phyloP scores from a whole-genome alignment of 2,113 vertebrate species.

The Chaenogobius annularis region DNA sequence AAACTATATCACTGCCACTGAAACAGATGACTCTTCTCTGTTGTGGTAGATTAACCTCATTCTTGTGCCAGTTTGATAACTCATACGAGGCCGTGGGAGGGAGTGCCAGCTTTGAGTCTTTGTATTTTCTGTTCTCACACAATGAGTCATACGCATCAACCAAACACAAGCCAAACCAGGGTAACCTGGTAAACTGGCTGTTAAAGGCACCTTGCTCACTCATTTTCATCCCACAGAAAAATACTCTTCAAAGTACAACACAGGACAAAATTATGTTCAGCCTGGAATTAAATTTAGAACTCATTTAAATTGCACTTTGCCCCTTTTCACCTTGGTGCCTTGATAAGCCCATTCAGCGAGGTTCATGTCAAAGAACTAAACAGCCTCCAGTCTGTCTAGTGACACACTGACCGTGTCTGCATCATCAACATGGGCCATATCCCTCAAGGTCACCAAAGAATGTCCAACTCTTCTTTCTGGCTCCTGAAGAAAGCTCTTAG shows the following conservation, averaged over 20 bases:
- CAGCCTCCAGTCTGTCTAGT: constrained; percentile 24
- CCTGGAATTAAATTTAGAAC: constrained; percentile 52
- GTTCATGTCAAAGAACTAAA: constrained; percentile 44
- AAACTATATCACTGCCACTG: constrained; percentile 9
- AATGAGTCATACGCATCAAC: constrained; percentile 23
- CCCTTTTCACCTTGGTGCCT: constrained; percentile 58
- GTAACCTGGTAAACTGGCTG: constrained; percentile 9
- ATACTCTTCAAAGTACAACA: constrained; percentile 32
- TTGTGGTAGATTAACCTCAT: constrained; percentile 53
- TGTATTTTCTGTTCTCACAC: constrained; percentile 35
- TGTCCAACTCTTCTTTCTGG: constrained; percentile 26
- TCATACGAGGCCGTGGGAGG: constrained; percentile 31
- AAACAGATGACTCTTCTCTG: constrained; percentile 49
- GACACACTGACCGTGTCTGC: constrained; percentile 53
- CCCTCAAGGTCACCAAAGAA: constrained; percentile 56
- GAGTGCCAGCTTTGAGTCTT: constrained; percentile 2
- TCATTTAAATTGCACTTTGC: constrained; percentile 52
- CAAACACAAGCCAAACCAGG: constrained; percentile 15
- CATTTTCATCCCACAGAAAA: constrained; percentile 31
- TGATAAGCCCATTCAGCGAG: constrained; percentile 46
- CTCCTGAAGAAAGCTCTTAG: constrained; percentile 43
- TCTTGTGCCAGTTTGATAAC: constrained; percentile 9
- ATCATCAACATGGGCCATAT: constrained; percentile 34
- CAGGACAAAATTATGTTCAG: constrained; percentile 36
- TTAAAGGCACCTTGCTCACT: constrained; percentile 41